Conservation (phyloP, 2,888 invertebrate genomes). For the Patella caerulea region DNA sequence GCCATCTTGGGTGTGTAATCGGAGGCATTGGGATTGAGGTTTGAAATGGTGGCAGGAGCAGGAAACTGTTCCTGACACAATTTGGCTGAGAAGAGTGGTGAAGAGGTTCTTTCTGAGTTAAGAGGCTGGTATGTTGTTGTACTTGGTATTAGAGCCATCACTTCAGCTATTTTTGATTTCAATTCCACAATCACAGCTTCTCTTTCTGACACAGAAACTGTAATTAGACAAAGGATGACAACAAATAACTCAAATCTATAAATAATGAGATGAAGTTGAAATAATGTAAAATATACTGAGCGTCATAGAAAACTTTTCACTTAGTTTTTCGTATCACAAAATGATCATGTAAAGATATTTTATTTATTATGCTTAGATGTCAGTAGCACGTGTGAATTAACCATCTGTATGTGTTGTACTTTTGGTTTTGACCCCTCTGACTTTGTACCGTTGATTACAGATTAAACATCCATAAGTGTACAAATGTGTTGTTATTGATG, state of each 20-base stretch:
- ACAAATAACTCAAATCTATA: slow-evolving; percentile 22
- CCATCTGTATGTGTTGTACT: too few relatives aligned
- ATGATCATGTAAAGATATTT: too few relatives aligned
- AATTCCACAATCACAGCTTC: slow-evolving; percentile 93
- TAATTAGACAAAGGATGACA: slow-evolving; percentile 42
- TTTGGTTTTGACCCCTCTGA: too few relatives aligned
- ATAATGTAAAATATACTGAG: too few relatives aligned
- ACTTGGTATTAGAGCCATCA: slow-evolving; percentile 89
- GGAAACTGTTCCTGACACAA: slow-evolving; percentile 43
- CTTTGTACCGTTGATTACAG: too few relatives aligned
- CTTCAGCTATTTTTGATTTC: slow-evolving; percentile 91
- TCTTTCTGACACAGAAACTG: slow-evolving; percentile 86
- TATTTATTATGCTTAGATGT: too few relatives aligned
- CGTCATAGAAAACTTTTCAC: too few relatives aligned
- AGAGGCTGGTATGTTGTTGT: slow-evolving; percentile 44
- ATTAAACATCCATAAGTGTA: too few relatives aligned
- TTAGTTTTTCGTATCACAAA: too few relatives aligned
- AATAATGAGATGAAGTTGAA: neutral
- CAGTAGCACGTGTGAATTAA: too few relatives aligned
- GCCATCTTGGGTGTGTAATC: slow-evolving; percentile 87
- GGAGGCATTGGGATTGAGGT: slow-evolving; percentile 90
- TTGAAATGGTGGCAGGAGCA: slow-evolving; percentile 70
- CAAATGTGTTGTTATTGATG: too few relatives aligned
- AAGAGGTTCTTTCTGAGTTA: slow-evolving; percentile 50
- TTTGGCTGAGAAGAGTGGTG: slow-evolving; percentile 57